phyloP scores from a whole-genome alignment of 2,888 invertebrate species.

The Mesoligia furuncula region DNA sequence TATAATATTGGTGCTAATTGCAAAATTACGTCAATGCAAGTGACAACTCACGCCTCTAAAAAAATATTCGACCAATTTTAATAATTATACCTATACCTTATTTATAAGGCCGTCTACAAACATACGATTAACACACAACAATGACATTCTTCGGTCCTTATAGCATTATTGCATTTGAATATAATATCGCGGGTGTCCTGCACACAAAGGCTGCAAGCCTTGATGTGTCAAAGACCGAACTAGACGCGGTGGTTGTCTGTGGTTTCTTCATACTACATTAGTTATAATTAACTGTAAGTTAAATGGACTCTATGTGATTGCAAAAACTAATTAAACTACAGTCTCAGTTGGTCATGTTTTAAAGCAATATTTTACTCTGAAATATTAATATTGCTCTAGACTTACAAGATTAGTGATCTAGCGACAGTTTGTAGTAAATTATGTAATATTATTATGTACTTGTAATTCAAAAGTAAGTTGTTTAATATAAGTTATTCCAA shows the following conservation, averaged over 20 bases:
- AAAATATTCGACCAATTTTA: conserved; percentile 14
- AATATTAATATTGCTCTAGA: conserved; percentile 22
- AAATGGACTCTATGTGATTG: conserved; percentile 28
- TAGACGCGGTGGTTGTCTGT: conserved; percentile 16
- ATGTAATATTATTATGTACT: not conserved
- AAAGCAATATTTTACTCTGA: conserved; percentile 12
- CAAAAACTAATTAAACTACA: conserved; percentile 41
- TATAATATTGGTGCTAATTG: not conserved
- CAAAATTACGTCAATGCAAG: conserved; percentile 7
- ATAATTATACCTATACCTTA: conserved; percentile 23
- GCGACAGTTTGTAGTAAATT: conserved; percentile 18
- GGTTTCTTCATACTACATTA: conserved; percentile 44
- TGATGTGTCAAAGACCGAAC: conserved; percentile 74
- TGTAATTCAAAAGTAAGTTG: conserved; percentile 10
- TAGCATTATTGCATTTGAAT: conserved; percentile 77
- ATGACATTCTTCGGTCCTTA: conserved; percentile 79
- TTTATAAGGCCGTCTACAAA: conserved; percentile 29
- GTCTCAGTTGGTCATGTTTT: conserved; percentile 10
- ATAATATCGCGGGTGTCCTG: conserved; percentile 71
- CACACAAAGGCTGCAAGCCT: conserved; percentile 68
- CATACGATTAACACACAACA: conserved; percentile 67
- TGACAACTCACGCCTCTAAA: conserved; percentile 9
- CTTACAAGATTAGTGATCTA: conserved; percentile 22
- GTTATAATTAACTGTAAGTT: conserved; percentile 33
- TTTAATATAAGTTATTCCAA: not conserved